phyloP scores from a whole-genome alignment of 2,888 invertebrate species.

The Tortricodes alternella region DNA sequence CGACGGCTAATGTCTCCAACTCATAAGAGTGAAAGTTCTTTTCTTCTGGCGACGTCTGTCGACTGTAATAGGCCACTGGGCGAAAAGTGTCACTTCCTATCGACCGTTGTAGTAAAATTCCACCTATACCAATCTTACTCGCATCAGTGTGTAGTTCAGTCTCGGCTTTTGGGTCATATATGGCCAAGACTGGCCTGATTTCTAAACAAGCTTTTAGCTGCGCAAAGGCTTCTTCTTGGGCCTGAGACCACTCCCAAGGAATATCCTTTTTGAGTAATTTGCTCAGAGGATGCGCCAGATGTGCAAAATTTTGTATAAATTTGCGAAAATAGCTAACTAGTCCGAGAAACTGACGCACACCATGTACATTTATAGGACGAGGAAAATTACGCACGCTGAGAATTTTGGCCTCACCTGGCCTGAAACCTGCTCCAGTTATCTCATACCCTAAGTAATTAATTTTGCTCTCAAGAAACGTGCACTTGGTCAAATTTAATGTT shows the following conservation, averaged over 20 bases:
- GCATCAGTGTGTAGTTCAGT: conserved; percentile 35
- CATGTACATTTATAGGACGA: no score
- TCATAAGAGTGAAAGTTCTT: conserved; percentile 36
- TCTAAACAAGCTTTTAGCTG: neutral
- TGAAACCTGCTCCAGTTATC: no score
- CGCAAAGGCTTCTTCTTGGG: neutral
- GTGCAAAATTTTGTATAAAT: conserved; percentile 38
- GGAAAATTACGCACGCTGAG: no score
- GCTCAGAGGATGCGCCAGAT: conserved; percentile 34
- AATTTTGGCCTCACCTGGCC: no score
- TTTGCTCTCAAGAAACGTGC: no score
- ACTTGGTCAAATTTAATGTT: no score
- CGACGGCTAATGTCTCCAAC: conserved; percentile 36
- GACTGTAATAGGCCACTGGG: conserved; percentile 35
- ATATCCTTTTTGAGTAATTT: conserved; percentile 27
- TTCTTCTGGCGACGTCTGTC: conserved; percentile 36
- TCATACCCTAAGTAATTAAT: no score
- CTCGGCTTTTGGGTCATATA: conserved; percentile 2
- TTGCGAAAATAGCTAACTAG: conserved; percentile 30
- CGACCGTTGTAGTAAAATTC: conserved; percentile 24
- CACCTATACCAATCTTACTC: conserved; percentile 32
- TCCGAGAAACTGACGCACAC: conserved; percentile 44
- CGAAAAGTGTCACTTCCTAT: neutral
- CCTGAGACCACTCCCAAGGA: conserved; percentile 30
- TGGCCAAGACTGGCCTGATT: neutral